A percentile compares a stretch with the other conserved stretches of the same genome.
Evolutionary conservation across 2,113 vertebrate genomes (phyloP).

Genomic region (Toxotes jaculatrix): DNA sequence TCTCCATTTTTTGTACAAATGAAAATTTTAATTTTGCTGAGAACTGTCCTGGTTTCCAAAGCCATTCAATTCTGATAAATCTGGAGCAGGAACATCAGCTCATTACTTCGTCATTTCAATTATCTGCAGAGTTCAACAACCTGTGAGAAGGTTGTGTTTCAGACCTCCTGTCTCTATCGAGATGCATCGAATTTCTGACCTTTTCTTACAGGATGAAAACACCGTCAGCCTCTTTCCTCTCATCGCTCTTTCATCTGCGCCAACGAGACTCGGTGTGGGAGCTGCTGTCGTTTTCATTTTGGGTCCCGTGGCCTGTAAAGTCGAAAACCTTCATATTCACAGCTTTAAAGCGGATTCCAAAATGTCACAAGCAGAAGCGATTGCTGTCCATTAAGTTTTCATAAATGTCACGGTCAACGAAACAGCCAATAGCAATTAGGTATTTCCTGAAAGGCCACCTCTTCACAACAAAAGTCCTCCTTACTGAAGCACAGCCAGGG

Average conservation of each 20-base stretch:
- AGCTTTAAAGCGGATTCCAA: slow-evolving; percentile 79
- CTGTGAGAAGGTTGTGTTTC: slow-evolving; percentile 11
- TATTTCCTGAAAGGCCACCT: slow-evolving; percentile 65
- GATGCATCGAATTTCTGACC: slow-evolving; percentile 78
- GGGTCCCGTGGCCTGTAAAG: slow-evolving; percentile 72
- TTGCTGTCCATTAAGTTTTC: slow-evolving; percentile 78
- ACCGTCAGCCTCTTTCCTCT: slow-evolving; percentile 63
- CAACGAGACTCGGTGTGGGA: slow-evolving; percentile 65
- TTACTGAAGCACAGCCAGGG: slow-evolving; percentile 12
- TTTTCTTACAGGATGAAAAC: slow-evolving; percentile 78
- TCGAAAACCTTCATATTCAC: slow-evolving; percentile 60
- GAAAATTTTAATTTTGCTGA: too few relatives aligned
- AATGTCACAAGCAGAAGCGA: slow-evolving; percentile 78
- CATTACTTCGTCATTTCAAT: slow-evolving; percentile 36
- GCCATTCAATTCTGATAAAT: background rate
- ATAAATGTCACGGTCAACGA: slow-evolving; percentile 76
- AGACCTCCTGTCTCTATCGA: slow-evolving; percentile 54
- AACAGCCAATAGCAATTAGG: slow-evolving; percentile 64
- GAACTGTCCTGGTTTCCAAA: too few relatives aligned
- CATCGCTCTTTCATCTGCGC: slow-evolving; percentile 77
- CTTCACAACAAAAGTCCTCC: slow-evolving; percentile 36
- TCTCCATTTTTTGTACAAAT: too few relatives aligned
- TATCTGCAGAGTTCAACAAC: slow-evolving; percentile 29
- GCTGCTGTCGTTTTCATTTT: slow-evolving; percentile 71
- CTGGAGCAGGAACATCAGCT: slow-evolving; percentile 1